Evolutionary conservation across 2,797 vertebrate species (phyloP), one percentile per base, ranked within the genome.

Genomic region (Phoxinus dragarum): DNA sequence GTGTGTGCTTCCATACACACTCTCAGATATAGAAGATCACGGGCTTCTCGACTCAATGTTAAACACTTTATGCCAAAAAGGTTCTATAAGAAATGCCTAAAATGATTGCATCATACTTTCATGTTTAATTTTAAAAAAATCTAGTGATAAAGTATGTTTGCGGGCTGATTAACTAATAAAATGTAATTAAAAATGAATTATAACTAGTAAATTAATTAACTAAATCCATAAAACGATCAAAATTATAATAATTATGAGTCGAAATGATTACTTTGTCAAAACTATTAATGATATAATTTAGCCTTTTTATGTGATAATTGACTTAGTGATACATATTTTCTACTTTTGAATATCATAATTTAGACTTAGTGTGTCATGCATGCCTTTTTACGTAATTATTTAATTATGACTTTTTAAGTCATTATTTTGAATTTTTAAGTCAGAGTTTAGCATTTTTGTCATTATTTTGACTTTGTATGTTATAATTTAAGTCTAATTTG

Each of bases 1-100:
- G 96, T 95, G 52, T 95, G 52, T 6, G 76, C 80, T 87, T 54
- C 52, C 6, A 49, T 14, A 49, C 47, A 49, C 44, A 44, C 47
- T 49, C 14, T 5, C 4, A 5, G 4, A 47, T 12, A 12, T 0
- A 4, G 11, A 47, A 1, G 3, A 11, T 12, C 47, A 44, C 1
- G 42, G 17, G 52, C 17, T 52, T 52, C 49, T 19, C 49, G 0
- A 19, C 54, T 56, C 21, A 5, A 1, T 4, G 4, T 10, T 10
- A 10, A 23, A 56, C 19, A 59, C 23, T 11, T 61, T 1, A 61
- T 27, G 59, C 59, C 4, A 27, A 2, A 56, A 61, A 1, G 59
- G 1, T 1, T 14, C n/a, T 2, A n/a, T 5, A 27, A 27, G n/a
- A 27, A 12, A 27, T 27, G 10, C 2, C n/a, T 61, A 5, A 5